Base-by-base conservation (phyloP, 2,113 vertebrate species). In the Ovis aries region DNA sequence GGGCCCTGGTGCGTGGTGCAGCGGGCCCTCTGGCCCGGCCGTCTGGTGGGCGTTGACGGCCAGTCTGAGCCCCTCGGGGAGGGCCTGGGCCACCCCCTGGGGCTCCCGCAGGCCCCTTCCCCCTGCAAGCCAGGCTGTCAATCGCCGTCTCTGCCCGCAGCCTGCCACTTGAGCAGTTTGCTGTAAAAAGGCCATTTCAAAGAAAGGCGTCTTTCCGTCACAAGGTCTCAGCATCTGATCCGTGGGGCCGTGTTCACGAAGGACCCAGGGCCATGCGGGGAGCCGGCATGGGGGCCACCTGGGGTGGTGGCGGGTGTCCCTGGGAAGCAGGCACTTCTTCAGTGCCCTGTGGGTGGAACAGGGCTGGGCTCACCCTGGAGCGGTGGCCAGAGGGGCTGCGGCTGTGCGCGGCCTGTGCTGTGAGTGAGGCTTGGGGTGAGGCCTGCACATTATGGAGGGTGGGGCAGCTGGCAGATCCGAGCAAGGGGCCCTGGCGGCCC, bases 201-300 rank as follows among this genome's bases (percentile, higher is more conserved):
- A 23, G 60, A 15, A 57, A 29, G 64, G 0, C 0, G 36, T 10
- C 62, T 40, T 40, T 13, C 5, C 5, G 8, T 50, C 33, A 13
- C 50, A 29, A 7, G 52, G 9, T 50, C 12, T 59, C 2, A 7
- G 40, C 12, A 0, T 48, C 59, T 36, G 48, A 15, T 15, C 2
- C 0, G 7, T 36, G 36, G 57, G 57, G 45, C 31, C 12, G 1
- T 7, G 13, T 33, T 33, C 29, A 12, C 0, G 17, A 29, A 21
- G 86, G 43, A 1, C 59, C n/a, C 17, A 1, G 36, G 33, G 21
- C 62, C 43, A 10, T 5, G 4, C 4, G 1, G 52, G 64, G 23
- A n/a, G 3, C 60, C 7, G 5, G 19, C 5, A 5, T 0, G 5
- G 52, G 25, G 7, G 1, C 27, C 1, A 2, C 12, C 17, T 5